Percentiles rank a stretch among this genome's conserved stretches.
Conservation (phyloP, 2,797 vertebrate species). For the Scyliorhinus canicula region DNA sequence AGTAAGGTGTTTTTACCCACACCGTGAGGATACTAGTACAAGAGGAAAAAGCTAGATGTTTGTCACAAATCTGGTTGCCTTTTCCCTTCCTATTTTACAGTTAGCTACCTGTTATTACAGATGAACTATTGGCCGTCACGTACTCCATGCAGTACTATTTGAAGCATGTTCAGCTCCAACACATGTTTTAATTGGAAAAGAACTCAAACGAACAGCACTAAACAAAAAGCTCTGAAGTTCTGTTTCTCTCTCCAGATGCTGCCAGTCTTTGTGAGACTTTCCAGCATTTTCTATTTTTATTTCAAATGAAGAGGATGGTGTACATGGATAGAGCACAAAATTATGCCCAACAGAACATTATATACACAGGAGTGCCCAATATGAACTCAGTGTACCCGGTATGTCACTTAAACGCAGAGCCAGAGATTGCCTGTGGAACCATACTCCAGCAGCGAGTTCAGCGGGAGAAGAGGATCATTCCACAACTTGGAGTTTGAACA, state of each 20-base stretch:
- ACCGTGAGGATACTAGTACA: constrained; percentile 81
- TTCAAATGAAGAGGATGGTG: background rate
- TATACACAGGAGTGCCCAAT: background rate
- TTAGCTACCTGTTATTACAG: background rate
- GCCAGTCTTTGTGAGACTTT: no score
- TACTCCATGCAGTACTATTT: background rate
- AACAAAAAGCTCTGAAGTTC: no score
- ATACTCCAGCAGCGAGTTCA: background rate
- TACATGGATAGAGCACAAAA: background rate
- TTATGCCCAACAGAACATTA: background rate
- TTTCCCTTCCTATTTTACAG: background rate
- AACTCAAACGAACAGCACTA: background rate
- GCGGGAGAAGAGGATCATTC: background rate
- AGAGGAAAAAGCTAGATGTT: background rate
- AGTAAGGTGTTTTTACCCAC: constrained; percentile 96
- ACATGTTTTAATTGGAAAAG: background rate
- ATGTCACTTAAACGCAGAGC: background rate
- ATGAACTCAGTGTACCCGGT: background rate
- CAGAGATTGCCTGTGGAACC: background rate
- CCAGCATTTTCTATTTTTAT: no score
- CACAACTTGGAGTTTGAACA: background rate
- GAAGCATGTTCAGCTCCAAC: background rate
- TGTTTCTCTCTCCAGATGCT: no score
- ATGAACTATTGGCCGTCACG: background rate
- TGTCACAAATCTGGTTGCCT: background rate